Evolutionary conservation across 2,113 vertebrate genomes (phyloP).

Genomic region (Microtus richardsoni): DNA sequence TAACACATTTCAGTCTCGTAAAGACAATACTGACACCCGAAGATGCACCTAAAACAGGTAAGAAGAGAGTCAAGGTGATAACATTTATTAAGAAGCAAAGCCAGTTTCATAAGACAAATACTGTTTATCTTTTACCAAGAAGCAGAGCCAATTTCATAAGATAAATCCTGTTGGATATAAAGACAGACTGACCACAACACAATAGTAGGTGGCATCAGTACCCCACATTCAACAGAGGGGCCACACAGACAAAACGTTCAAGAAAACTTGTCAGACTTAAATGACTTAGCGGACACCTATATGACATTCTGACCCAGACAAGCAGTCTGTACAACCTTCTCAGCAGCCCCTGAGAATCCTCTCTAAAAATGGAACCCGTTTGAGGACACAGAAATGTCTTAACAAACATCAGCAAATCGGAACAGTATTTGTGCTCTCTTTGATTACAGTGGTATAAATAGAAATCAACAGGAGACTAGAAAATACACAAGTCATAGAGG

Average conservation of each 20-base stretch:
- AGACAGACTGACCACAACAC: neutral
- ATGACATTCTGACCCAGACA: neutral
- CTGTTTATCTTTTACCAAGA: neutral
- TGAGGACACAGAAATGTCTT: neutral
- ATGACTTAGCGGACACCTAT: neutral
- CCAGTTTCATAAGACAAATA: neutral
- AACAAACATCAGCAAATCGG: neutral
- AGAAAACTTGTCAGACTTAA: neutral
- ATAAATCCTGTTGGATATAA: neutral
- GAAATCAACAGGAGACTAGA: neutral
- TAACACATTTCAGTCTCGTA: neutral
- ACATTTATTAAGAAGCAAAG: neutral
- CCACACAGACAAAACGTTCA: neutral
- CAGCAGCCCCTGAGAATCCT: neutral
- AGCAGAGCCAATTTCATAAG: neutral
- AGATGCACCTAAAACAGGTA: accelerated
- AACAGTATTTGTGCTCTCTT: neutral
- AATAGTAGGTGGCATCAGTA: neutral
- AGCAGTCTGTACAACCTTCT: neutral
- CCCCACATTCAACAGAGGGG: too few species aligned
- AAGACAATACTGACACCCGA: neutral
- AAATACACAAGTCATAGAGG: neutral
- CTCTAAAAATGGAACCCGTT: neutral
- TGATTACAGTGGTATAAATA: neutral
- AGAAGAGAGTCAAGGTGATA: neutral